Evolutionary conservation across 2,113 vertebrate genomes (phyloP).

Genomic region (Chloropsis hardwickii): DNA sequence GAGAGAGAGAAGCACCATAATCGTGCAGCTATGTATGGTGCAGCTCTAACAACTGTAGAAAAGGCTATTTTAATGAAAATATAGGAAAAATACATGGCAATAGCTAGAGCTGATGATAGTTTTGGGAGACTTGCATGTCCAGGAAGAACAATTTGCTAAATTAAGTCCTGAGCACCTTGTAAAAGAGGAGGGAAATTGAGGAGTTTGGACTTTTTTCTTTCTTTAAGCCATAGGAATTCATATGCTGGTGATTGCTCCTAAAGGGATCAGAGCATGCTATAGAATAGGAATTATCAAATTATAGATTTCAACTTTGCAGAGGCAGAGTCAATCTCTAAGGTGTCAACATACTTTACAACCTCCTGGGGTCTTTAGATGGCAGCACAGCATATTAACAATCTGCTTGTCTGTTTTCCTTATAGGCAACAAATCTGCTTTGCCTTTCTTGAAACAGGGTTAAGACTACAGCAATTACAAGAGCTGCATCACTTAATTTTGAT

Average conservation of each 20-base stretch:
- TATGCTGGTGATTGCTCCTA: neutral
- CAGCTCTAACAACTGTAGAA: neutral
- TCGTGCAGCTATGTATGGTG: neutral
- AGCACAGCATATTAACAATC: neutral
- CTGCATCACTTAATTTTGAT: neutral
- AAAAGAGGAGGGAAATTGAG: neutral
- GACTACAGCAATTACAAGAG: neutral
- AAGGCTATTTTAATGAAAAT: neutral
- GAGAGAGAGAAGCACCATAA: neutral
- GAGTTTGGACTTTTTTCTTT: neutral
- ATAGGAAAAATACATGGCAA: neutral
- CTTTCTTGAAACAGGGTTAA: neutral
- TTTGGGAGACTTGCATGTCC: neutral
- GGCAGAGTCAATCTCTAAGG: neutral
- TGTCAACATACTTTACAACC: neutral
- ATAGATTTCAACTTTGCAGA: neutral
- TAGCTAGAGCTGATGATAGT: neutral
- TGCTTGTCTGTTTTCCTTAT: neutral
- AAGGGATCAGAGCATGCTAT: neutral
- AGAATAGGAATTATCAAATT: neutral
- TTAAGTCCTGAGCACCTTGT: neutral
- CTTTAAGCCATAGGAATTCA: neutral
- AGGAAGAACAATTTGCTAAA: slow-evolving; percentile 5
- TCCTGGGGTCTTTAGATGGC: neutral
- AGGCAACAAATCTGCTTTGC: neutral